A percentile compares a stretch with the other conserved stretches of the same genome.
These are phyloP conservation scores for Siphonodentalium dalli DNA, from an alignment of 2,888 invertebrate genomes.

Conservation along the genomic window DNA sequence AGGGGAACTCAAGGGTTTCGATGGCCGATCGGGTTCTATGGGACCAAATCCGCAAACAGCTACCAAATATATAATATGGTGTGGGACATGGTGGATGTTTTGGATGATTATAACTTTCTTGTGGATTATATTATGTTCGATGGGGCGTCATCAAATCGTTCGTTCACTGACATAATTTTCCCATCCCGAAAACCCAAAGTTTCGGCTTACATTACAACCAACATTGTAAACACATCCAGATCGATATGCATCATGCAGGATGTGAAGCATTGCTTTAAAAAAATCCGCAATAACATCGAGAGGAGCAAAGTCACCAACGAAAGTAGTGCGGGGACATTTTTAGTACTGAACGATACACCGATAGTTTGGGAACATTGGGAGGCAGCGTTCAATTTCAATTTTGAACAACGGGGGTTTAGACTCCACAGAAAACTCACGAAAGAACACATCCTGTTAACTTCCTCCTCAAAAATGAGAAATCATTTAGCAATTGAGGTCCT, in stretches of 20 bases:
- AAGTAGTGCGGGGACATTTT: background rate
- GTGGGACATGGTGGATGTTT: slow-evolving; percentile 3
- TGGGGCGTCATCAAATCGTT: slow-evolving; percentile 9
- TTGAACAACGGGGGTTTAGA: background rate
- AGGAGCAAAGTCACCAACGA: background rate
- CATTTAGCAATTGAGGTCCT: slow-evolving; percentile 3
- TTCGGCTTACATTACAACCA: background rate
- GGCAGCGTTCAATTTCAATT: slow-evolving; percentile 2
- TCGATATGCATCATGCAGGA: slow-evolving; percentile 4
- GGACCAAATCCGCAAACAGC: background rate
- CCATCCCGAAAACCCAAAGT: background rate
- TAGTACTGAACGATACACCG: background rate
- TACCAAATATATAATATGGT: background rate
- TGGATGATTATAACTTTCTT: slow-evolving; percentile 1
- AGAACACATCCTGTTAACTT: background rate
- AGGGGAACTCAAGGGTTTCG: slow-evolving; percentile 3
- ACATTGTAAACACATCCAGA: background rate
- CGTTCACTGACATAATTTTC: slow-evolving; percentile 1
- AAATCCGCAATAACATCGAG: background rate
- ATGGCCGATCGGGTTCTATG: slow-evolving; percentile 6
- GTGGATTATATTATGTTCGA: slow-evolving; percentile 10
- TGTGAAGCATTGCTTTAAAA: slow-evolving; percentile 6
- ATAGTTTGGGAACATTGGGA: slow-evolving; percentile 9
- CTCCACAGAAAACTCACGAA: slow-evolving; percentile 1
- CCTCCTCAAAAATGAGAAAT: slow-evolving; percentile 10